Conservation (phyloP, 2,797 vertebrate genomes). For the Orientallactaga sibirica region DNA sequence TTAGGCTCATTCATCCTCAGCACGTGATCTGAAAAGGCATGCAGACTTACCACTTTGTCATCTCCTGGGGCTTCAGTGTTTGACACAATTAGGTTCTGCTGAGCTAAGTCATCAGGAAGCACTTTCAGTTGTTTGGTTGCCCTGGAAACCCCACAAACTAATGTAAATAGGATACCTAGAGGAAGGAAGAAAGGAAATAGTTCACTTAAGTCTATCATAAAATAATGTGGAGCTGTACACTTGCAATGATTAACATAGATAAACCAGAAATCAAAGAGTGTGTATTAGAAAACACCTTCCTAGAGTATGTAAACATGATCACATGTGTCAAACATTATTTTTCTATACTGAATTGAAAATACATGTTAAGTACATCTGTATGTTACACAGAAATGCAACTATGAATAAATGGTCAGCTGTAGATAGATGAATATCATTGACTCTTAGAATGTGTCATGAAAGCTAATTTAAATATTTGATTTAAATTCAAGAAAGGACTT, state of each 20-base stretch:
- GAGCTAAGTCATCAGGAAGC: slow-evolving; percentile 89
- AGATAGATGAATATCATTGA: neutral
- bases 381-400: neutral
- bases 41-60: slow-evolving; percentile 91
- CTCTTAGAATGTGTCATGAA: neutral
- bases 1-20: neutral
- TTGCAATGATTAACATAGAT: neutral
- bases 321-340: neutral
- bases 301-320: neutral
- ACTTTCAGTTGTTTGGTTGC: slow-evolving; percentile 65
- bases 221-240: neutral
- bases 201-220: neutral
- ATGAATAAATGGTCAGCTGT: neutral
- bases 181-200: slow-evolving; percentile 34
- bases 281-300: neutral
- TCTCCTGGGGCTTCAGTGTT: slow-evolving; percentile 95
- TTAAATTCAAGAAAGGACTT: slow-evolving; percentile 85
- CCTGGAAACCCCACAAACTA: slow-evolving; percentile 84
- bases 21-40: slow-evolving; percentile 34
- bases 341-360: neutral
- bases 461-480: neutral
- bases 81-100: slow-evolving; percentile 91
- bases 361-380: neutral
- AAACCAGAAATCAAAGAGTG: neutral
- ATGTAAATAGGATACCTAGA: slow-evolving; percentile 89